phyloP scores from a whole-genome alignment of 1,140 invertebrate genomes.

The Dufourea novaeangliae region DNA sequence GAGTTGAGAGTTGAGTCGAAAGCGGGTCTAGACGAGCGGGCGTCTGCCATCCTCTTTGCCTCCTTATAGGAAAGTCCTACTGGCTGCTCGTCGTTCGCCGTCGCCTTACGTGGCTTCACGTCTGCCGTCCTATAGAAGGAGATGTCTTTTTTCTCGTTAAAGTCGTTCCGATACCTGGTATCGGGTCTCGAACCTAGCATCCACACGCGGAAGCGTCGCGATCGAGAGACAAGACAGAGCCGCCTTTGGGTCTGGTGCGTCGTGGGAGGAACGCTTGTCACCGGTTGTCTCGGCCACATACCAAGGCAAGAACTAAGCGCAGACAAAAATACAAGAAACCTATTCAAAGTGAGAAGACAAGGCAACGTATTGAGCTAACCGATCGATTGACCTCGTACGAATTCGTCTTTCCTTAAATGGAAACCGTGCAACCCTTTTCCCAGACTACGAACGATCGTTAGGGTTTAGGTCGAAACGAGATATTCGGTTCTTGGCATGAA shows the following conservation, averaged over 20 bases:
- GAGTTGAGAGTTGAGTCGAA: conserved; percentile 69
- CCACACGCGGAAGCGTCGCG: conserved; percentile 37
- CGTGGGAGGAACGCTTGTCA: not conserved
- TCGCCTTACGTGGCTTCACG: conserved; percentile 51
- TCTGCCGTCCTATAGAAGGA: conserved; percentile 25
- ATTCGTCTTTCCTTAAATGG: not conserved
- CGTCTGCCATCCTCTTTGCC: conserved; percentile 64
- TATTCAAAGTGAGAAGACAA: not conserved
- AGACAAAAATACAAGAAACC: conserved; percentile 5
- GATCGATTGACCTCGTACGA: conserved; percentile 3
- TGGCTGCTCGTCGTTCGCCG: conserved; percentile 20
- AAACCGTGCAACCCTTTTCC: not conserved
- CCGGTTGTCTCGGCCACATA: conserved; percentile 24
- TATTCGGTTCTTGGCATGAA: not conserved
- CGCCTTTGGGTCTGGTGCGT: not conserved
- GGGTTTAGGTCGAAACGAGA: not conserved
- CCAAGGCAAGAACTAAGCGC: conserved; percentile 10
- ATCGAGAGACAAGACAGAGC: not conserved
- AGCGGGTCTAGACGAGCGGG: conserved; percentile 64
- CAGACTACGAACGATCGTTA: not conserved
- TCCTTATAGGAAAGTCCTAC: conserved; percentile 61
- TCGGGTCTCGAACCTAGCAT: not conserved
- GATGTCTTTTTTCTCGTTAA: conserved; percentile 54
- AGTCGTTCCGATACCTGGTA: conserved; percentile 42
- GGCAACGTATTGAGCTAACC: not conserved